Evolutionary conservation across 2,888 invertebrate species (phyloP).

Genomic region (Agapostemon virescens): DNA sequence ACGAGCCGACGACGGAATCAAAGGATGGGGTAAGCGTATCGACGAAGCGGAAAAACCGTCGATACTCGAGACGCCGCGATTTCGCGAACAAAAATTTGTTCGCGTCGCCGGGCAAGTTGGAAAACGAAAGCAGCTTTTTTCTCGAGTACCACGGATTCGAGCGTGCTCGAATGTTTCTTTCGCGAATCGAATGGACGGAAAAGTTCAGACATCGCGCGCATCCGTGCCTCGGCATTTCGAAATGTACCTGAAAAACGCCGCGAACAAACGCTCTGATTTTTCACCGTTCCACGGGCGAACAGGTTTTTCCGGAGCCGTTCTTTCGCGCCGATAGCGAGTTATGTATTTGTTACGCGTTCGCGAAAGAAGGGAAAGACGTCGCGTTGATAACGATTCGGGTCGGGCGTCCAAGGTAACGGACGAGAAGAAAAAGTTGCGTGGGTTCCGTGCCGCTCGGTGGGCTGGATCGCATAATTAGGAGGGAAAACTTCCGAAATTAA

Average conservation of each 20-base stretch:
- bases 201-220: neutral
- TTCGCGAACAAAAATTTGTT: neutral
- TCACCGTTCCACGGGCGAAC: neutral
- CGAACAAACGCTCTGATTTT: neutral
- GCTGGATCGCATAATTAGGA: too few relatives aligned
- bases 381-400: neutral
- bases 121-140: neutral
- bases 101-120: neutral
- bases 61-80: neutral
- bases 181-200: neutral
- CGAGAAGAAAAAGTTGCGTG: conserved; percentile 6
- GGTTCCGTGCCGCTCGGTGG: neutral
- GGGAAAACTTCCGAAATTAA: too few relatives aligned
- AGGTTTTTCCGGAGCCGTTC: neutral
- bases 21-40: neutral
- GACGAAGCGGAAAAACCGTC: neutral
- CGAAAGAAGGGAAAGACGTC: neutral
- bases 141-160: neutral
- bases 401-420: neutral
- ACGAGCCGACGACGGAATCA: neutral
- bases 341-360: neutral
- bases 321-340: neutral
- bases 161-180: neutral
- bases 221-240: too few relatives aligned
- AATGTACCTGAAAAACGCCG: neutral